Evolutionary conservation across 2,888 invertebrate genomes (phyloP), one percentile per base, ranked within the genome.

Genomic region (Rotaria macrura): DNA sequence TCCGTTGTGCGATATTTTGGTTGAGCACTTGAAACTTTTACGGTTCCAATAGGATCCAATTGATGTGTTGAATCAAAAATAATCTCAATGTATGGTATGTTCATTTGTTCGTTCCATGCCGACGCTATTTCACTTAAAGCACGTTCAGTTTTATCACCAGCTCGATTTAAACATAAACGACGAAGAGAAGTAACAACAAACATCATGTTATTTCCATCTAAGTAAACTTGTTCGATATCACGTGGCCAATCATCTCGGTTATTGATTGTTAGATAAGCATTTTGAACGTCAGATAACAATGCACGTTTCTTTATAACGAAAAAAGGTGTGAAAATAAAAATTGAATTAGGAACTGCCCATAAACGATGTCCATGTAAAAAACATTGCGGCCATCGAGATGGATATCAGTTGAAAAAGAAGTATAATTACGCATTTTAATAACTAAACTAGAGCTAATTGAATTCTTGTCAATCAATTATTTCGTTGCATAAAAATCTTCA

Each of bases 161-260:
- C 40, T 43, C 79, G 79, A 79, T 79, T 79, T n/a, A 79, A 43
- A n/a, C 79, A 79, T 79, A 79, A 43, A 79, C 79, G 79, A 43
- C 79, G 79, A 43, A 79, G 43, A 7, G 43, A 23, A 43, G 40
- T 12, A 40, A 79, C 79, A 40, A 79, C 79, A 14, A 79, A 79
- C 79, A 79, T 79, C 79, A 79, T 79, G 25, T 79, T 79, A 43
- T 79, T 79, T 43, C 79, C 79, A 79, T 79, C 79, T 12, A 79
- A 14, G 43, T 79, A 79, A n/a, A 79, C 79, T 12, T 79, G 23
- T 79, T 40, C 43, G 7, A 79, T 43, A 43, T 79, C 12, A 9
- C 9, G 40, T 43, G 79, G 79, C 79, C 79, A 79, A 79, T 43
- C 43, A 7, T 79, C 43, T 14, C 43, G 40, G 12, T 79, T 12